These are phyloP conservation scores for Anoplolepis gracilipes DNA, from an alignment of 1,140 invertebrate species.

Conservation along the genomic window DNA sequence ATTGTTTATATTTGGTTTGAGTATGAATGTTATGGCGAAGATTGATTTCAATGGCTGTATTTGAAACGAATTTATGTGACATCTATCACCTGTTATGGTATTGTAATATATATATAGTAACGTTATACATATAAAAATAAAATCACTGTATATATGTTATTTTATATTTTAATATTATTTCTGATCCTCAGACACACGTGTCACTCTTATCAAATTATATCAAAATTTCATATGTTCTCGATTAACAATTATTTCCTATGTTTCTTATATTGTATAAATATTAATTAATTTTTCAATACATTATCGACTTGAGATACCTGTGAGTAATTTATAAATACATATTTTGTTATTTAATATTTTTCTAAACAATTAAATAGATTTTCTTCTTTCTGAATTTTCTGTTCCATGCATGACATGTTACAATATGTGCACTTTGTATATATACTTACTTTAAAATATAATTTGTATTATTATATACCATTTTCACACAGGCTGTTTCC, in stretches of 20 bases:
- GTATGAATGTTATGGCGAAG: slow-evolving; percentile 25
- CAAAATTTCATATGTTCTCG: not conserved
- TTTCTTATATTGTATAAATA: too few species aligned
- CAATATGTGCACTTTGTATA: not conserved
- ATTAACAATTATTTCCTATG: not conserved
- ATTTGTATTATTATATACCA: not conserved
- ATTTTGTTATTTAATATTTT: not conserved
- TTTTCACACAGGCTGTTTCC: not conserved
- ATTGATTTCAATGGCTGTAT: slow-evolving; percentile 55
- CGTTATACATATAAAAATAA: slow-evolving; percentile 55
- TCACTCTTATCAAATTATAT: too few species aligned
- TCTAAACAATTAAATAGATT: not conserved
- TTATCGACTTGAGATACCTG: not conserved
- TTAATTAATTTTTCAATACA: not conserved
- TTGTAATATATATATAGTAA: slow-evolving; percentile 42
- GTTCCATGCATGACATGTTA: not conserved
- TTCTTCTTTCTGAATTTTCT: not conserved
- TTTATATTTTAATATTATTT: slow-evolving; percentile 16
- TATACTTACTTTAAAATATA: not conserved
- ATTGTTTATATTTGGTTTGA: slow-evolving; percentile 36
- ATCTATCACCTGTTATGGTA: slow-evolving; percentile 49
- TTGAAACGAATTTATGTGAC: slow-evolving; percentile 56
- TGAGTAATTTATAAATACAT: not conserved
- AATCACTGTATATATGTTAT: slow-evolving; percentile 46
- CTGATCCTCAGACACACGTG: not conserved